Base-by-base conservation (phyloP, 2,888 invertebrate species). In the Diadegma fenestrale region DNA sequence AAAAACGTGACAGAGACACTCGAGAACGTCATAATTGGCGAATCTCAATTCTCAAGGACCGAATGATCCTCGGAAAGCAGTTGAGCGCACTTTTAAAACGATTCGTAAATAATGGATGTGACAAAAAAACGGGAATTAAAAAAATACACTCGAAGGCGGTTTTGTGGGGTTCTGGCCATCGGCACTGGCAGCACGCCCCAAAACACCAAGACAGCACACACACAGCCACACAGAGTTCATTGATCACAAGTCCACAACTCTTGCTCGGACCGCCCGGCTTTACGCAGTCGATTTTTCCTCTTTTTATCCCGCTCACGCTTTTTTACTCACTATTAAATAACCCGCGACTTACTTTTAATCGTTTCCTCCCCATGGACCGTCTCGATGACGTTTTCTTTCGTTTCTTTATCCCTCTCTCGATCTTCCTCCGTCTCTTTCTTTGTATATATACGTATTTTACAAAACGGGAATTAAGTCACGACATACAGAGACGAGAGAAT, bases 151-250 rank as follows among this genome's bases (percentile, higher is more conserved):
- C 19, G 61, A 63, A 63, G n/a, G n/a, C 33, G 82, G 76, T 64
- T 68, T 43, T 7, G 63, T 69, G 43, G 69, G 45, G 82, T 63
- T 68, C 90, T 87, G 89, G 84, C 86, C 85, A 86, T 79, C 73
- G 71, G 48, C 88, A 85, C 86, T 87, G 87, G 87, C 87, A 90
- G 91, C 90, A 91, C 91, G 90, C 90, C 91, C 91, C 90, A 89
- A 91, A 88, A 91, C 89, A 89, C 90, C 84, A 88, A 88, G 87
- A 82, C 71, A 75, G 84, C 66, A 41, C 66, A 64, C 64, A 58
- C 69, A 69, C 75, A 76, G 82, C 64, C 88, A 86, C 86, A 80
- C 87, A 89, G 89, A 92, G 92, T 92, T 92, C 92, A 92, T 92
- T 92, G 92, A 92, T 92, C 92, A 92, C 89, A 48, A 66, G 69